Base-by-base conservation (phyloP, 1,140 invertebrate species). In the Pristionchus pacificus region DNA sequence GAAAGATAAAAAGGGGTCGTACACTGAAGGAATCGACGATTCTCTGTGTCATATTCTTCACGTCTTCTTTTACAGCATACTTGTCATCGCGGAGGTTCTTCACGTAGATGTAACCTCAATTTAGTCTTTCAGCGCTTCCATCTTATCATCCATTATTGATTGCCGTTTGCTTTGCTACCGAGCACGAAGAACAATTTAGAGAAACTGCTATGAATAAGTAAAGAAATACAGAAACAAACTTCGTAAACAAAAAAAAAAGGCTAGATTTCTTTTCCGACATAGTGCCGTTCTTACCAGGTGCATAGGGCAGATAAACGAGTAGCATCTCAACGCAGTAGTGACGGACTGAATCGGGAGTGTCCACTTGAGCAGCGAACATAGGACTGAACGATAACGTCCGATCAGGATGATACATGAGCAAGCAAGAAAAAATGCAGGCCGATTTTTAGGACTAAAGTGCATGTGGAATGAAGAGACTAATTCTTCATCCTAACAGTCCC, bases 21-120 rank as follows among this genome's bases (percentile, higher is more conserved):
- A 38, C 71, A 59, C 69, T 59, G 68, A 79, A 79, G n/a, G 68
- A 61, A 24, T 75, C 65, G 63, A 79, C 77, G 31, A 79, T 67
- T 19, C 72, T 32, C 3, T n/a, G 31, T 15, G 77, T 75, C 49
- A 79, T 77, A 27, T 57, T 27, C 6, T 28, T 60, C 28, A 79
- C 73, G 65, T 79, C 69, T 25, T 62, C 49, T 55, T 31, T 29
- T 25, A 78, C 71, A 38, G 65, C 27, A 27, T 79, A 32, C 6
- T 76, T 69, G n/a, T 72, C 49, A 2, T 76, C 29, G 10, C 32
- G 15, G 27, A 72, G 68, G n/a, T 62, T 70, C 27, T 75, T 77
- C 3, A 79, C 70, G 30, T 79, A 79, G n/a, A 79, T 67, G 30
- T 79, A 79, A 33, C n/a, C n/a, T n/a, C n/a, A n/a, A n/a, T n/a